Evolutionary conservation across 2,797 vertebrate species (phyloP), one percentile per base, ranked within the genome.

Genomic region (Tiaroga cobitis): DNA sequence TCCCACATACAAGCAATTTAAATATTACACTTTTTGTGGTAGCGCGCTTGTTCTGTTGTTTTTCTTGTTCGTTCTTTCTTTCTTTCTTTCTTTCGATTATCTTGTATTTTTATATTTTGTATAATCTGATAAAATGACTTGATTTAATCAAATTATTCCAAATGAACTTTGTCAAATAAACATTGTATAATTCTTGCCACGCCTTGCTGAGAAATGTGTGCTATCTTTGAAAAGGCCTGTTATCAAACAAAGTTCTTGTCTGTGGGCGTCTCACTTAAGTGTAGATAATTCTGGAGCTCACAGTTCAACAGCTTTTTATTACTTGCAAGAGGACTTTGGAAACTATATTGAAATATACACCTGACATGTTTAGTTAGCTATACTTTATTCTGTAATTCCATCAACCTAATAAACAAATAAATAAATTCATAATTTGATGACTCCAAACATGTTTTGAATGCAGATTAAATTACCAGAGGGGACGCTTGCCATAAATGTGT

Each of bases 221-320:
- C 21, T 77, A 76, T 75, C 61, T 39, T 69, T 51, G 9, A 16
- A 54, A 8, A 29, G 65, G 21, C n/a, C 19, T 34, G 65, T 84
- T 84, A 77, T 84, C 82, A 21, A 68, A 84, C 41, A 6, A 39
- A 19, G 5, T 54, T 72, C 34, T 76, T 37, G 69, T 37, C 21
- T n/a, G 39, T 18, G 41, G 59, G 72, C 16, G 70, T 26, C 7
- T 46, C 69, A 32, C 39, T 59, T 13, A 63, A 29, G 54, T 29
- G 24, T n/a, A 39, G 56, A 83, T 65, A 16, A 65, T 16, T 59
- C 4, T 39, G 3, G 13, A 15, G 39, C 24, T 19, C 43, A 3
- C 32, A 54, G 24, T 54, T 54, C 4, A 9, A 9, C 29, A 51
- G 41, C 43, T 37, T 68, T 68, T 51, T 2, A 67, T 32, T 9